These are phyloP conservation scores for Rhynchomys soricoides DNA, from an alignment of 2,113 vertebrate genomes.

Conservation along the genomic window DNA sequence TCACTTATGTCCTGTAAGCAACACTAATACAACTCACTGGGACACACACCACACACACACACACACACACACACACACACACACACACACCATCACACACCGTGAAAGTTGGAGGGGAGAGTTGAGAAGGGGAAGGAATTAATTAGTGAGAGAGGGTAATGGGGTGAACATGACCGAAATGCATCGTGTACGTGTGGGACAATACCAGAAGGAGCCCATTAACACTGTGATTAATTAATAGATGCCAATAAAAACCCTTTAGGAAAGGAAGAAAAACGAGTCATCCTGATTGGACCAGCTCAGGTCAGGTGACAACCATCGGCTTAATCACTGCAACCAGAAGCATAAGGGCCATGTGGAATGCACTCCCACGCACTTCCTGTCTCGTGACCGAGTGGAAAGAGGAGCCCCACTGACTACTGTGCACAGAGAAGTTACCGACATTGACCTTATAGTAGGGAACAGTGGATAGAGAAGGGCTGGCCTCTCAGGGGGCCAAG, in stretches of 20 bases:
- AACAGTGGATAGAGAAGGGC: not conserved
- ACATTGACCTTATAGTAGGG: not conserved
- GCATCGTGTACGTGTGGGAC: not conserved
- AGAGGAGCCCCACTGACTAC: not conserved
- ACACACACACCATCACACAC: no score
- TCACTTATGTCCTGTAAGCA: not conserved
- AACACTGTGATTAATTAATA: not conserved
- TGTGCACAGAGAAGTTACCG: accelerated
- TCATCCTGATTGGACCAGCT: not conserved
- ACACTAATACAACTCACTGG: not conserved
- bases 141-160: not conserved
- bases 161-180: not conserved
- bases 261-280: not conserved
- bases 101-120: not conserved
- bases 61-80: no score
- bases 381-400: not conserved
- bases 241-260: not conserved
- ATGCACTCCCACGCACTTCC: not conserved
- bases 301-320: not conserved
- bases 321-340: not conserved
- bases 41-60: not conserved
- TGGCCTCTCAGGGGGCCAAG: not conserved
- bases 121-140: not conserved
- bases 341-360: not conserved
- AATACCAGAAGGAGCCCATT: not conserved